Conservation (phyloP, 2,888 invertebrate genomes). For the Eucera pruinosa region DNA sequence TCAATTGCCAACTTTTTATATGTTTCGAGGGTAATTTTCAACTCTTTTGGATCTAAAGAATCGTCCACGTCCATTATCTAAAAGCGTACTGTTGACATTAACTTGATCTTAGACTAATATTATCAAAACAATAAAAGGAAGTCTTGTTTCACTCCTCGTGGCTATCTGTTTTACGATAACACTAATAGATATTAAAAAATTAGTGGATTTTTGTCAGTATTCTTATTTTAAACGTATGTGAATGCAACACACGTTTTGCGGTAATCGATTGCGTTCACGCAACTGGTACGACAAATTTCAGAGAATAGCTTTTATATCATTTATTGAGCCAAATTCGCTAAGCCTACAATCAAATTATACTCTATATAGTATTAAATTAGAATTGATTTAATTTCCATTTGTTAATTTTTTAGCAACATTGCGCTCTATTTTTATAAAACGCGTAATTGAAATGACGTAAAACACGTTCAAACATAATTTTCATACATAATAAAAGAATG, state of each 20-base stretch:
- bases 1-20: slow-evolving; percentile 82
- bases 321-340: slow-evolving; percentile 6
- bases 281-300: slow-evolving; percentile 35
- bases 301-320: slow-evolving; percentile 19
- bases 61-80: slow-evolving; percentile 77
- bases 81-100: slow-evolving; percentile 61
- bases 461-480: too few relatives aligned
- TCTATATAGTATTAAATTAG: not conserved
- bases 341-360: slow-evolving; percentile 8
- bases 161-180: not conserved
- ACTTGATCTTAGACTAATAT: slow-evolving; percentile 22
- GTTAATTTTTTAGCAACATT: not conserved
- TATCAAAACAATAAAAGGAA: slow-evolving; percentile 6
- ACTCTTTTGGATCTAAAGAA: slow-evolving; percentile 77
- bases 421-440: not conserved
- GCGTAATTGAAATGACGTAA: not conserved
- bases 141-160: slow-evolving; percentile 10
- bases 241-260: slow-evolving; percentile 7
- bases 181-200: slow-evolving; percentile 7
- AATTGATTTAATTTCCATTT: slow-evolving; percentile 9
- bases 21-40: slow-evolving; percentile 79
- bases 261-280: slow-evolving; percentile 3
- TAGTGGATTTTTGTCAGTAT: slow-evolving; percentile 5
- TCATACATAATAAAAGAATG: not conserved
- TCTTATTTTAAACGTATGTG: slow-evolving; percentile 10